Evolutionary conservation across 2,797 vertebrate genomes (phyloP), one percentile per base, ranked within the genome.

Genomic region (Silurus lanzhouensis): DNA sequence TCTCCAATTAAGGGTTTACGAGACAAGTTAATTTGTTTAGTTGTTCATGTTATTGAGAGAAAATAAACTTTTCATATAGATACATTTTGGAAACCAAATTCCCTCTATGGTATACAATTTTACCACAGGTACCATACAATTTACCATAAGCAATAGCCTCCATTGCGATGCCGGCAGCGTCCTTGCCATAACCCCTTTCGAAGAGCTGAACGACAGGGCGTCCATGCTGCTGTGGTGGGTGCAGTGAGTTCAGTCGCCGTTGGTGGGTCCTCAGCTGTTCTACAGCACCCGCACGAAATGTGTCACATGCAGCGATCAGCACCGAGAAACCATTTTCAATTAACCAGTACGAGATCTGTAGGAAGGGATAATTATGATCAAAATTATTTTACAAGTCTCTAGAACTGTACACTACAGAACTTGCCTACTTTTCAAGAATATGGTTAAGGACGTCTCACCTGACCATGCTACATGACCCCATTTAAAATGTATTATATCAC

Each of bases 131-230:
- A 58, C 55, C 68, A 71, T 5, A 20, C 2, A 7, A 31, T 38
- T 85, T 93, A 99, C 98, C 97, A 0, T 96, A 99, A 55, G 96
- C 94, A 67, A 99, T 99, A 86, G 98, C 98, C 92, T 99, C 98
- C 98, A 99, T 99, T 78, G 98, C 98, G 0, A 99, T 99, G 64
- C 98, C 97, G 0, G 98, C 98, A 0, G 98, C 98, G 0, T 99
- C 98, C 90, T 99, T 99, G 89, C 98, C 98, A 0, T 99, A 99
- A 25, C 98, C 98, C 90, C 98, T 99, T 95, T 99, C 98, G 31
- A 98, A 99, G 85, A 99, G 94, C 94, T 99, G 97, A 89, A 99
- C 97, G 84, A 97, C 95, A 0, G 93, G 93, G 4, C 90, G 94
- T 4, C 97, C 97, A 0, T 98, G 96, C 67, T 93, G 90, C 93